phyloP scores from a whole-genome alignment of 1,140 invertebrate genomes.

The Drosophila tani region DNA sequence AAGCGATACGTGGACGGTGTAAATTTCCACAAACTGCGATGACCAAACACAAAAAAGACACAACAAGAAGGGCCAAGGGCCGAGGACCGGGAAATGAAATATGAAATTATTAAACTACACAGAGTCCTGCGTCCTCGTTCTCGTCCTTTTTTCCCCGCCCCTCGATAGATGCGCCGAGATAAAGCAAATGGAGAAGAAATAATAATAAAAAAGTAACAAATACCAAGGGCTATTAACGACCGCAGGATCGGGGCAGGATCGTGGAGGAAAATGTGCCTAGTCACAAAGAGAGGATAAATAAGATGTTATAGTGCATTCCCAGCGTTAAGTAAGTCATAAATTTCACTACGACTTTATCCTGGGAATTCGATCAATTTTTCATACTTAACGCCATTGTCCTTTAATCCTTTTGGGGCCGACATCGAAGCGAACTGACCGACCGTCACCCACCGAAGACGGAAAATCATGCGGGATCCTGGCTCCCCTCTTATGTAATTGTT shows the following conservation, averaged over 20 bases:
- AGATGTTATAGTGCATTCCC: slow-evolving; percentile 23
- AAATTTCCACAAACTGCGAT: slow-evolving; percentile 79
- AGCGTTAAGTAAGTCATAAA: slow-evolving; percentile 78
- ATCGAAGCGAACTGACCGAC: neutral
- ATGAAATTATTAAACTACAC: slow-evolving; percentile 78
- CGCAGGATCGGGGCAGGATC: slow-evolving; percentile 55
- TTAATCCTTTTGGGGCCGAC: slow-evolving; percentile 57
- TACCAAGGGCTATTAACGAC: slow-evolving; percentile 72
- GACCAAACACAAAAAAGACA: slow-evolving; percentile 72
- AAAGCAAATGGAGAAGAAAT: slow-evolving; percentile 61
- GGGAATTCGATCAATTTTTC: slow-evolving; percentile 61
- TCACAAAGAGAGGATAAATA: slow-evolving; percentile 37
- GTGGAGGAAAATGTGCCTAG: slow-evolving; percentile 51
- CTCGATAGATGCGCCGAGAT: slow-evolving; percentile 37
- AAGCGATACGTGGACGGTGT: slow-evolving; percentile 59
- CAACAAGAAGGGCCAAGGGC: slow-evolving; percentile 10
- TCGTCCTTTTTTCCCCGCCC: slow-evolving; percentile 9
- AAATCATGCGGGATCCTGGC: slow-evolving; percentile 65
- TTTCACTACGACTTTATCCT: slow-evolving; percentile 78
- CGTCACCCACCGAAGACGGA: neutral
- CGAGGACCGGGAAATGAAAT: slow-evolving; percentile 44
- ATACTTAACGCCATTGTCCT: slow-evolving; percentile 75
- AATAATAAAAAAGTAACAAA: slow-evolving; percentile 49
- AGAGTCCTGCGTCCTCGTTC: slow-evolving; percentile 21
- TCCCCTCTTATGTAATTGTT: slow-evolving; percentile 48